Base-by-base conservation (phyloP, 2,797 vertebrate species). In the Manis javanica region DNA sequence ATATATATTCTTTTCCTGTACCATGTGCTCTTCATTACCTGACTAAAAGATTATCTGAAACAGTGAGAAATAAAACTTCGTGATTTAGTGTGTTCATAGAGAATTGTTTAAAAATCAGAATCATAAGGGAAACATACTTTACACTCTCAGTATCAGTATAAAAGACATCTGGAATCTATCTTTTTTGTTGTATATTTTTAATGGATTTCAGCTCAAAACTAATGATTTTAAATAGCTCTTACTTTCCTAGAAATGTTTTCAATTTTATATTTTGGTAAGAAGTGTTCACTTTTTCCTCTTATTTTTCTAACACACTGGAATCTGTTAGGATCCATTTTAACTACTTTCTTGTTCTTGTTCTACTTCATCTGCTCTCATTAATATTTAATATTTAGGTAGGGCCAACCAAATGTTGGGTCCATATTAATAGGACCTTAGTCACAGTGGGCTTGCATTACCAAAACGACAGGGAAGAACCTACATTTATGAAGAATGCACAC, bases 21-120 rank as follows among this genome's bases (percentile, higher is more conserved):
- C 95, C 61, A 64, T 96, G 91, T 97, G 88, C 94, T 98, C 84
- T 96, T 98, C 94, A 96, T 96, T 98, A 98, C 96, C 98, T 98
- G 97, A 97, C 86, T 96, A 66, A 95, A 97, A 90, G 53, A 42
- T 86, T 61, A 90, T 24, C 66, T 96, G 90, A 90, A 97, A 90
- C 55, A 96, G 55, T 81, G 14, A 0, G 0, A 34, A 64, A 46
- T 91, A 63, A 92, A 95, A 29, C 51, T 87, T 83, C 74, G 78
- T 26, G 18, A 19, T 93, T 16, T 89, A 78, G 84, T 83, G 15
- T 16, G 14, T 87, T 59, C 51, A 24, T 53, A 29, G 8, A 75
- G 51, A 34, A 29, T 19, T 10, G 8, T 91, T 96, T 37, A 12
- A 31, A 57, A 31, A 31, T 34, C 61, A 49, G 53, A 68, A 93